These are phyloP conservation scores for Orbicella faveolata DNA, from an alignment of 64 coral and sea anemone species.

Conservation along the genomic window DNA sequence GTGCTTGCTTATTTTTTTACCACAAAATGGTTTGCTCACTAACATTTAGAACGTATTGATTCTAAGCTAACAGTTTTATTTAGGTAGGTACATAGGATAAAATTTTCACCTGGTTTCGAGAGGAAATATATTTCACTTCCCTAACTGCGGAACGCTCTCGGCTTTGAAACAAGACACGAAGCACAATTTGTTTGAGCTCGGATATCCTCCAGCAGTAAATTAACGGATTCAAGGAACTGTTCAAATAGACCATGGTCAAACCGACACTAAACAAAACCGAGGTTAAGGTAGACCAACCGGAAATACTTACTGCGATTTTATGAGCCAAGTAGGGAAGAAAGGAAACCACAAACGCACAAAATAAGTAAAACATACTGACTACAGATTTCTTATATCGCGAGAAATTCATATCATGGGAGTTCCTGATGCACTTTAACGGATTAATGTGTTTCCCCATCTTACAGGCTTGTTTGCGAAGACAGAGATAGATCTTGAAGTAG, in stretches of 20 bases:
- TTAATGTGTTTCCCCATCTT: slow-evolving; percentile 13
- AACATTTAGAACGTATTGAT: too few species aligned
- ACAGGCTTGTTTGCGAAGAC: neutral
- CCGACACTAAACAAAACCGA: slow-evolving; percentile 20
- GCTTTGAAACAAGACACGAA: neutral
- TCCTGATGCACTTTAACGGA: slow-evolving; percentile 19
- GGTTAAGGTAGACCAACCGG: slow-evolving; percentile 4
- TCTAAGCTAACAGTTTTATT: neutral
- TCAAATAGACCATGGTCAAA: slow-evolving; percentile 29
- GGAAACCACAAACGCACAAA: slow-evolving; percentile 24
- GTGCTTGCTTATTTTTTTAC: too few species aligned
- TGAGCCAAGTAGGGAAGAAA: slow-evolving; percentile 29
- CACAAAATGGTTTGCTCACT: too few species aligned
- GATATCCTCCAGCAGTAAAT: slow-evolving; percentile 40
- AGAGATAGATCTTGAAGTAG: slow-evolving; percentile 14
- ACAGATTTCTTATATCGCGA: slow-evolving; percentile 30
- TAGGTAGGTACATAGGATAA: neutral
- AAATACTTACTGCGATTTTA: slow-evolving; percentile 14
- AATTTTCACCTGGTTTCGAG: slow-evolving; percentile 4
- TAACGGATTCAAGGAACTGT: slow-evolving; percentile 30
- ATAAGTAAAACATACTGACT: slow-evolving; percentile 26
- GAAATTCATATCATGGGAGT: slow-evolving; percentile 17
- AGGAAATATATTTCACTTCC: neutral
- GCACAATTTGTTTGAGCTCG: slow-evolving; percentile 18
- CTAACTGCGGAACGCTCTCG: neutral